These are phyloP conservation scores for Tapirus indicus DNA, from an alignment of 2,797 vertebrate genomes.

Conservation along the genomic window DNA sequence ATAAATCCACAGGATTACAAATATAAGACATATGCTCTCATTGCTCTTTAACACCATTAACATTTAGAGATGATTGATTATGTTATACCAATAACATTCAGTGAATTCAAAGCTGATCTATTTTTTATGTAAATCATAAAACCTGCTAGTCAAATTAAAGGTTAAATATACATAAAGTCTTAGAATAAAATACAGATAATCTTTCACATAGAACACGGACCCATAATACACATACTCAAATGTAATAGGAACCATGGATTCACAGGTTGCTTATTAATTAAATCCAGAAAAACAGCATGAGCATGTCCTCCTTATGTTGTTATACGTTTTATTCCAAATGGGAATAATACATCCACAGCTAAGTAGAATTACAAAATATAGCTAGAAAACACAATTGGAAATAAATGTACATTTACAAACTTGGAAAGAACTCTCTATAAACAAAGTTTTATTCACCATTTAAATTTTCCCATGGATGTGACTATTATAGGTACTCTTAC, in stretches of 20 bases:
- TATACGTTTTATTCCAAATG: slow-evolving; percentile 63
- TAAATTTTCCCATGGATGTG: background rate
- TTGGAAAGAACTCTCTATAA: slow-evolving; percentile 57
- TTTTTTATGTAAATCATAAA: slow-evolving; percentile 90
- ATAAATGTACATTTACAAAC: slow-evolving; percentile 77
- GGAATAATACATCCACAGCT: slow-evolving; percentile 51
- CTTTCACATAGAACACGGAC: slow-evolving; percentile 81
- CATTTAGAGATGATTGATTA: slow-evolving; percentile 90
- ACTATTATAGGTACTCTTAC: background rate
- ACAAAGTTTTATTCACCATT: slow-evolving; percentile 54
- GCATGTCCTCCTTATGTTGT: slow-evolving; percentile 68
- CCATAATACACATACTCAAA: slow-evolving; percentile 73
- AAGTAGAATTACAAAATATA: slow-evolving; percentile 75
- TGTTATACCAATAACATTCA: slow-evolving; percentile 87
- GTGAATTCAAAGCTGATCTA: slow-evolving; percentile 90
- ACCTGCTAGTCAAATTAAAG: slow-evolving; percentile 91
- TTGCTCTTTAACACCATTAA: slow-evolving; percentile 90
- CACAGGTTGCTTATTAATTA: slow-evolving; percentile 76
- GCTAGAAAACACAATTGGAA: slow-evolving; percentile 82
- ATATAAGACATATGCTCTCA: slow-evolving; percentile 89
- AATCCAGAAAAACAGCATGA: slow-evolving; percentile 73
- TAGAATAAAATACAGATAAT: slow-evolving; percentile 86
- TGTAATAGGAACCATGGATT: slow-evolving; percentile 59
- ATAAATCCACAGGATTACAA: slow-evolving; percentile 87
- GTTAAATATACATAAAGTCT: slow-evolving; percentile 91